Evolutionary conservation across 2,888 invertebrate species (phyloP).

Genomic region (Cheilosia vernalis): DNA sequence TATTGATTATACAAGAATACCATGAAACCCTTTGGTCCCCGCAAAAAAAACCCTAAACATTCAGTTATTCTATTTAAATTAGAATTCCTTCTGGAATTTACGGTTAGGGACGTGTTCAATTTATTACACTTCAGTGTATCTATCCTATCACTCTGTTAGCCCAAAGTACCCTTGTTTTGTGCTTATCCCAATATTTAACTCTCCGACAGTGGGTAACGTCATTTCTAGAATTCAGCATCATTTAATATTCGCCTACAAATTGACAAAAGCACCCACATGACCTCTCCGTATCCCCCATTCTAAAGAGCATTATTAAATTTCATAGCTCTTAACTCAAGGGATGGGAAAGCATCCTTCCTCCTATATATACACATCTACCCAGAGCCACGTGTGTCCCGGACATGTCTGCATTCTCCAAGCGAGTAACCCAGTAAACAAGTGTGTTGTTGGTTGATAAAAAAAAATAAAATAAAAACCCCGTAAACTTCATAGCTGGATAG

Average conservation of each 20-base stretch:
- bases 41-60: background rate
- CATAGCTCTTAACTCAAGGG: conserved; percentile 10
- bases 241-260: conserved; percentile 23
- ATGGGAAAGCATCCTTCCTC: background rate
- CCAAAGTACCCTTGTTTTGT: conserved; percentile 14
- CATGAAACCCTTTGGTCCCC: no score
- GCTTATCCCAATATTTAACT: background rate
- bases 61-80: background rate
- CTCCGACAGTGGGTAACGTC: conserved; percentile 9
- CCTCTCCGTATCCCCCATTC: background rate
- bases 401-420: conserved; percentile 35
- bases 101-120: background rate
- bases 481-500: conserved; percentile 34
- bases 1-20: no score
- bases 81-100: background rate
- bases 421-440: conserved; percentile 17
- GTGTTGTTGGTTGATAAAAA: conserved; percentile 13
- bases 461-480: conserved; percentile 21
- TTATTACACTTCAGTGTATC: conserved; percentile 7
- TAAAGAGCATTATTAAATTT: conserved; percentile 35
- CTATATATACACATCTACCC: background rate
- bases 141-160: conserved; percentile 3
- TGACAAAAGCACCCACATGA: conserved; percentile 14
- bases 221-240: conserved; percentile 7
- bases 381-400: background rate